Evolutionary conservation across 2,888 invertebrate genomes (phyloP), one percentile per base, ranked within the genome.

Genomic region (Byasa hedistus): DNA sequence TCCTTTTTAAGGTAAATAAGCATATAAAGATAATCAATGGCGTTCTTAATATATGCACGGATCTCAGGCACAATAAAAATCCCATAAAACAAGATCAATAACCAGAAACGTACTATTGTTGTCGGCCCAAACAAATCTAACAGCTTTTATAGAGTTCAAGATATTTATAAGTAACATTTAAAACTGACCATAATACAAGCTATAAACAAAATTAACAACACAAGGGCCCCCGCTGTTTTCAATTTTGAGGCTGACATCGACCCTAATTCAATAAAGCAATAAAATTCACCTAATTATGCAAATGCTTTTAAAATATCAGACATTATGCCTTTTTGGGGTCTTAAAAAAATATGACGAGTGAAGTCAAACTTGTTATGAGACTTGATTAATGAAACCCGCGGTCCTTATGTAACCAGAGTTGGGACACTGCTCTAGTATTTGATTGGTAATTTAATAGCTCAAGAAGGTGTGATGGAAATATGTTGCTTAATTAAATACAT

Each of bases 271-370:
- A 91, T 91, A 91, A 91, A 91, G 91, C 89, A 85, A 91, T 91
- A 91, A 91, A 91, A 91, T 91, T 89, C 91, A 91, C 91, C 90
- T 91, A 91, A 91, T 91, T 91, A 91, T 91, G 91, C 89, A 91
- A 91, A 91, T 91, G 89, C 82, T 72, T 85, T 85, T 85, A 83
- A 87, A 89, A 88, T 87, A 86, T 88, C 85, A 82, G 78, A 75
- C 78, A 84, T 86, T 85, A 86, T 85, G 82, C 83, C 80, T 86
- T 87, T 87, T 86, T 83, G 77, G 79, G 48, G 78, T 77, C 81
- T 73, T 79, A 79, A 86, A 87, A n/a, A 85, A 85, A 86, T 88
- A 88, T 88, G 84, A 87, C 81, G 79, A 79, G 82, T 76, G 78
- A 83, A 79, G 80, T 87, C 86, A 85, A 83, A 82, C 79, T 79